Conservation (phyloP, 2,888 invertebrate genomes). For the Hyposoter didymator region DNA sequence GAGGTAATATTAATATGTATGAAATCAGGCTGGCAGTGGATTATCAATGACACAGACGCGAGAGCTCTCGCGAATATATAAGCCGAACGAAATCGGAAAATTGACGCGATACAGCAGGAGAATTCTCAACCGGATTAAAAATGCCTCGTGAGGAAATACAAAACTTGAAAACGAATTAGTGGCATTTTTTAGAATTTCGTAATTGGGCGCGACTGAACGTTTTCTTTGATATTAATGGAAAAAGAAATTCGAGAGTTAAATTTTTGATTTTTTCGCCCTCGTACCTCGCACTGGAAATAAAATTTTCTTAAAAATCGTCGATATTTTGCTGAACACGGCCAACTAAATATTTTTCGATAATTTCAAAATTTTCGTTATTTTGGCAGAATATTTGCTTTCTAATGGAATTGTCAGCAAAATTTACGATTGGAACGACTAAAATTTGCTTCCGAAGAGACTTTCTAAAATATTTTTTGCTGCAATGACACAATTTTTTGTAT, state of each 20-base stretch:
- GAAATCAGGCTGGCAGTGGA: constrained; percentile 49
- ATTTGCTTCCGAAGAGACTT: too few species aligned
- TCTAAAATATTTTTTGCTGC: too few species aligned
- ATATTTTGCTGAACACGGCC: too few species aligned
- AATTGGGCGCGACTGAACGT: not conserved
- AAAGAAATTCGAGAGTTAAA: not conserved
- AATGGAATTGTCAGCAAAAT: too few species aligned
- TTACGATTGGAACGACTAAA: too few species aligned
- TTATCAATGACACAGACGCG: constrained; percentile 57
- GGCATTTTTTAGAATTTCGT: not conserved
- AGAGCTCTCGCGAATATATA: constrained; percentile 8
- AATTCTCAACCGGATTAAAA: not conserved
- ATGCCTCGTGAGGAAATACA: not conserved
- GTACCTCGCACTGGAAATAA: too few species aligned
- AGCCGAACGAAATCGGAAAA: constrained; percentile 8
- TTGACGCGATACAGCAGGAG: not conserved
- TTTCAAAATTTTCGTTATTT: too few species aligned
- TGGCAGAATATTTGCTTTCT: too few species aligned
- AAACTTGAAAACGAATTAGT: not conserved
- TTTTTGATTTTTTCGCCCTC: not conserved
- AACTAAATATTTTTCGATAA: too few species aligned
- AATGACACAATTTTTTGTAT: too few species aligned
- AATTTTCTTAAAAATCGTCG: too few species aligned
- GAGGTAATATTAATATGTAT: constrained; percentile 60
- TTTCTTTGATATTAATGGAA: not conserved